Conservation (phyloP, 2,113 vertebrate species). For the Macquaria australasica region DNA sequence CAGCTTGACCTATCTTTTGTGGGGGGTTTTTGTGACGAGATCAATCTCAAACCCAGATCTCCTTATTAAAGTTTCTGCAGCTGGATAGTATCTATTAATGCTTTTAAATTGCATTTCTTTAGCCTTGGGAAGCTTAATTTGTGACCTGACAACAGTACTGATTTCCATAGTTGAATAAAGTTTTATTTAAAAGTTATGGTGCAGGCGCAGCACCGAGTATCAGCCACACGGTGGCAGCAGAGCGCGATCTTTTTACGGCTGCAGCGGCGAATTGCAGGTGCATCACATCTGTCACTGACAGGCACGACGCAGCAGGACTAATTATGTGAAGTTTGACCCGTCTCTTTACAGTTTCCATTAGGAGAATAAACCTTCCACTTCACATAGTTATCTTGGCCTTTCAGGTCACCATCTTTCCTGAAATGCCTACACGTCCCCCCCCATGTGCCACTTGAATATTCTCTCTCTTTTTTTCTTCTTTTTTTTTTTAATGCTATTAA, state of each 20-base stretch:
- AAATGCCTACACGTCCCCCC: too few species aligned
- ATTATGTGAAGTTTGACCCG: slow-evolving; percentile 45
- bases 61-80: too few species aligned
- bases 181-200: not conserved
- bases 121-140: not conserved
- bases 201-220: not conserved
- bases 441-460: not conserved
- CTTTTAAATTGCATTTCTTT: not conserved
- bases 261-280: slow-evolving; percentile 22
- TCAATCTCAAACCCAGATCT: too few species aligned
- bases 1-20: too few species aligned
- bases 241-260: not conserved
- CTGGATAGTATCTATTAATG: too few species aligned
- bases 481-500: not conserved
- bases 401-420: accelerated
- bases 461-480: too few species aligned
- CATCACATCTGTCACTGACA: slow-evolving; percentile 44
- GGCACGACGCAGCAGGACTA: slow-evolving; percentile 27
- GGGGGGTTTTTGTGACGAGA: too few species aligned
- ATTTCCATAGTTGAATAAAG: not conserved
- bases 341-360: slow-evolving; percentile 7
- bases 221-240: slow-evolving; percentile 46
- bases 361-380: not conserved
- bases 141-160: not conserved
- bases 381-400: not conserved